Percentiles rank a stretch among this genome's conserved stretches.
These are phyloP conservation scores for Staurois parvus DNA, from an alignment of 2,797 vertebrate species.

Conservation along the genomic window DNA sequence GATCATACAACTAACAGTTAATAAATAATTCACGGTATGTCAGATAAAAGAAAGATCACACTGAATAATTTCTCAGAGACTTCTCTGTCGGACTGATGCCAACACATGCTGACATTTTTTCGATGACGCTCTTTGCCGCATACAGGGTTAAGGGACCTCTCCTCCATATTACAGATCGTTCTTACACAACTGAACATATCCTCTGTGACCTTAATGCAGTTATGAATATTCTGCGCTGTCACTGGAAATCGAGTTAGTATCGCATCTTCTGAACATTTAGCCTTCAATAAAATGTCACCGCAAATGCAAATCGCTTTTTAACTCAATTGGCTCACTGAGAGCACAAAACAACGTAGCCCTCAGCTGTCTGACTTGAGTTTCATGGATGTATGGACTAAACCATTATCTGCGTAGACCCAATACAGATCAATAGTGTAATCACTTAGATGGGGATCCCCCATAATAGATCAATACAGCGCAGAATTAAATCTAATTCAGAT, in stretches of 20 bases:
- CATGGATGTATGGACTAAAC: slow-evolving; percentile 22
- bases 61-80: no score
- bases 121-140: neutral
- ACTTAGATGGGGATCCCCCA: slow-evolving; percentile 42
- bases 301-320: slow-evolving; percentile 49
- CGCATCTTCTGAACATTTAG: slow-evolving; percentile 40
- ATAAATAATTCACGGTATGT: no score
- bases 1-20: no score
- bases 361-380: slow-evolving; percentile 6
- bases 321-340: slow-evolving; percentile 35
- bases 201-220: slow-evolving; percentile 31
- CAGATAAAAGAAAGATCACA: no score
- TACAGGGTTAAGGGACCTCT: slow-evolving; percentile 25
- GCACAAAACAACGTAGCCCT: slow-evolving; percentile 30
- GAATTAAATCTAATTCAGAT: slow-evolving; percentile 23
- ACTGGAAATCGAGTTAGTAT: slow-evolving; percentile 52
- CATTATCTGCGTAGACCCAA: slow-evolving; percentile 17
- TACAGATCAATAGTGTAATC: slow-evolving; percentile 46
- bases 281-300: slow-evolving; percentile 58
- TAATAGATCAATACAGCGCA: slow-evolving; percentile 27
- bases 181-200: slow-evolving; percentile 41
- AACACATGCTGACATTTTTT: neutral
- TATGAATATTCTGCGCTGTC: slow-evolving; percentile 44
- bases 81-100: neutral
- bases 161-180: slow-evolving; percentile 27